Evolutionary conservation across 1,140 invertebrate genomes (phyloP), one percentile per base, ranked within the genome.

Genomic region (Mactra quadrangularis): DNA sequence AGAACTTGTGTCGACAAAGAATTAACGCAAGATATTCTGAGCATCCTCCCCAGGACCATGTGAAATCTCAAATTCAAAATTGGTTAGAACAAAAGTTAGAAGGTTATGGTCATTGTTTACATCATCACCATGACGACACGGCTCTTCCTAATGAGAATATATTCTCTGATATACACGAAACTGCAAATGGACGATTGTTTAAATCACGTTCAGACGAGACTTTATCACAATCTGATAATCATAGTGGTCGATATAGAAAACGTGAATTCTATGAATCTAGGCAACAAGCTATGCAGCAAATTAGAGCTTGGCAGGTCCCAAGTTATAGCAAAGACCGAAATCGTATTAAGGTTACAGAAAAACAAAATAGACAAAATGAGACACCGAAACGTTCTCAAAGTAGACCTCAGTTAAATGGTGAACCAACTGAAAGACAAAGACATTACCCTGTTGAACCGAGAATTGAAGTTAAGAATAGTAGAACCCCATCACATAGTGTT

Each of bases 161-260:
- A 19, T 90, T 91, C 60, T 84, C 82, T 13, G 89, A 90, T 47
- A 79, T 90, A 78, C 86, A 89, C 62, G 82, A 87, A 55, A 87
- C 85, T 25, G 87, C 83, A 52, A 89, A 88, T 82, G 88, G 90
- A 22, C 83, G 89, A 25, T 72, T 93, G 71, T 90, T 91, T 82
- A 87, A 90, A 19, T 90, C 91, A 3, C 84, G 90, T 31, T 93
- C 92, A 17, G 92, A 93, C 74, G 92, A 93, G 76, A 93, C 92
- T 7, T 85, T 93, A 25, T 92, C 92, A 7, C 87, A 89, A 68
- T 93, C 92, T 19, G 89, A 91, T 76, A 87, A 87, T 66, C 90
- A 90, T 81, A 92, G 89, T 87, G 89, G 87, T 6, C 90, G 87
- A 81, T 85, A 85, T 76, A 66, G 88, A 29, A 91, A 91, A 76